A percentile compares a stretch with the other conserved stretches of the same genome.
phyloP scores from a whole-genome alignment of 1,140 invertebrate species.

The Luehdorfia chinensis region DNA sequence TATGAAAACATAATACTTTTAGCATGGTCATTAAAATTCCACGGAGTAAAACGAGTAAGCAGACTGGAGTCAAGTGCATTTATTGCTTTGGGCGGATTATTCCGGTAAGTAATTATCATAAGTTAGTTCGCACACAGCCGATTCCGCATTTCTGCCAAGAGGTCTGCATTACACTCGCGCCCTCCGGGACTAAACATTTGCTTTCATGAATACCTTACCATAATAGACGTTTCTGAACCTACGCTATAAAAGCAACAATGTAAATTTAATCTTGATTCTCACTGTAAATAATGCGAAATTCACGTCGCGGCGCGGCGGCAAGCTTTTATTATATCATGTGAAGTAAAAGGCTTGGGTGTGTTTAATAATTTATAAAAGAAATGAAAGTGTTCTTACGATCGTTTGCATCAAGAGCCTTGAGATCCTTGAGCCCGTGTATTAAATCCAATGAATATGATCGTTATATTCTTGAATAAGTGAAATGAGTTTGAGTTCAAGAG shows the following conservation, averaged over 20 bases:
- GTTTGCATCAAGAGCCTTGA: constrained; percentile 5
- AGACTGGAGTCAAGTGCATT: constrained; percentile 10
- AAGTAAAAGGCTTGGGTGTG: constrained; percentile 2
- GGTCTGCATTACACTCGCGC: constrained; percentile 40
- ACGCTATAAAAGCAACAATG: constrained; percentile 63
- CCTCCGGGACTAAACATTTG: constrained; percentile 61
- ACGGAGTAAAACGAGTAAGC: constrained; percentile 3
- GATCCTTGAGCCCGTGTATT: constrained; percentile 1
- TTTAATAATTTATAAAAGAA: constrained; percentile 15
- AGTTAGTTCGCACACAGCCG: constrained; percentile 43
- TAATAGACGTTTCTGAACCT: constrained; percentile 50
- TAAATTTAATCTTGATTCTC: constrained; percentile 69
- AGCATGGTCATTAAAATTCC: constrained; percentile 12
- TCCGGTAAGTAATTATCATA: constrained; percentile 64
- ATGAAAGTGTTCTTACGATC: constrained; percentile 11
- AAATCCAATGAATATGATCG: constrained; percentile 6
- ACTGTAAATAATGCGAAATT: constrained; percentile 48
- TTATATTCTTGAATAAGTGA: background rate
- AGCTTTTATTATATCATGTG: constrained; percentile 22
- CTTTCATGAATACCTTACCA: constrained; percentile 72
- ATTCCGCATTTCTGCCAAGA: constrained; percentile 45
- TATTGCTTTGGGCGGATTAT: constrained; percentile 45
- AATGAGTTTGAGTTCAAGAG: background rate
- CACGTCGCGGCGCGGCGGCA: constrained; percentile 24
- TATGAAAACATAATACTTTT: background rate